Evolutionary conservation across 2,888 invertebrate species (phyloP).

Genomic region (Melanostoma mellinum): DNA sequence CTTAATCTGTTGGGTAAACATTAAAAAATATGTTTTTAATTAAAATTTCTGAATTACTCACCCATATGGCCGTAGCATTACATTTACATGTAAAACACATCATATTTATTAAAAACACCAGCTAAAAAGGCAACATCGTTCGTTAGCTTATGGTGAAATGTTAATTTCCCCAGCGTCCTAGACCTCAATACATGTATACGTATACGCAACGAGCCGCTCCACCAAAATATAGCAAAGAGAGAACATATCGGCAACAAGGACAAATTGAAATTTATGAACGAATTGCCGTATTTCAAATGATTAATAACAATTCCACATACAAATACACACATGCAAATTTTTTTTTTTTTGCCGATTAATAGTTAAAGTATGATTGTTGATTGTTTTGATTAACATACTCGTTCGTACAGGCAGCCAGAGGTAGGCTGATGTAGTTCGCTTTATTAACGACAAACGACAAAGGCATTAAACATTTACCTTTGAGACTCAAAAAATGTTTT

Average conservation of each 20-base stretch:
- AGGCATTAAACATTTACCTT: background rate
- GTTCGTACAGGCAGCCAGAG: conserved; percentile 23
- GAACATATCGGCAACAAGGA: conserved; percentile 50
- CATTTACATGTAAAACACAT: conserved; percentile 66
- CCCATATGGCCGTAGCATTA: conserved; percentile 54
- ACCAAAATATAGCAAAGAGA: background rate
- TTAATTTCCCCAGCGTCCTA: conserved; percentile 70
- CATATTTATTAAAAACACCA: conserved; percentile 64
- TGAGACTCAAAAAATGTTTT: conserved; percentile 1
- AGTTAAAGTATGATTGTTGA: conserved; percentile 53
- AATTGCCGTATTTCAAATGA: conserved; percentile 46
- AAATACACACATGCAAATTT: conserved; percentile 1
- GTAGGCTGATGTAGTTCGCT: conserved; percentile 1
- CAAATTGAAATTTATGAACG: conserved; percentile 53
- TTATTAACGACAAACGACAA: conserved; percentile 24
- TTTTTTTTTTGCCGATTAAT: conserved; percentile 37
- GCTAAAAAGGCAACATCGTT: conserved; percentile 61
- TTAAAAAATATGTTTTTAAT: conserved; percentile 71
- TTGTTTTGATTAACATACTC: conserved; percentile 49
- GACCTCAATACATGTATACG: conserved; percentile 30
- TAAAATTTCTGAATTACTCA: conserved; percentile 68
- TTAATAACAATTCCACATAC: conserved; percentile 41
- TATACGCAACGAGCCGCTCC: conserved; percentile 36
- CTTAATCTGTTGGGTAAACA: conserved; percentile 64
- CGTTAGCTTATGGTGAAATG: conserved; percentile 66